Evolutionary conservation across 2,888 invertebrate genomes (phyloP).

Genomic region (Galerucella calmariensis): DNA sequence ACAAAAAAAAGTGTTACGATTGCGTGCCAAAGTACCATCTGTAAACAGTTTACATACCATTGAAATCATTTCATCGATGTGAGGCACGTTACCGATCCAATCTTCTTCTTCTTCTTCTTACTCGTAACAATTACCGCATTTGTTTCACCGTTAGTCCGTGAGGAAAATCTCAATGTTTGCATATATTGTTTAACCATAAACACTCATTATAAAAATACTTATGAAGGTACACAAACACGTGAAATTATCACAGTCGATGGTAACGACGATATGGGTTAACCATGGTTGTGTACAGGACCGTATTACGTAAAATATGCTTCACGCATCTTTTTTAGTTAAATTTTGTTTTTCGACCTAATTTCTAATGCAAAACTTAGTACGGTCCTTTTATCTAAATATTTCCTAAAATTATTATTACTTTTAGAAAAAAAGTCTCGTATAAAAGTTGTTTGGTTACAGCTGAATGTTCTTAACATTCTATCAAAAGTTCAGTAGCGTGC

Average conservation of each 20-base stretch:
- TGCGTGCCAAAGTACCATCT: background rate
- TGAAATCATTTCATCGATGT: background rate
- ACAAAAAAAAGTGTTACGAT: background rate
- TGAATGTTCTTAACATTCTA: too few relatives aligned
- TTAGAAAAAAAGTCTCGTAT: too few relatives aligned
- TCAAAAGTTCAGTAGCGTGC: too few relatives aligned
- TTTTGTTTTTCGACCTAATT: too few relatives aligned
- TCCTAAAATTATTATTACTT: too few relatives aligned
- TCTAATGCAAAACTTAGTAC: too few relatives aligned
- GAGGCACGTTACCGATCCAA: background rate
- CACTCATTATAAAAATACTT: conserved; percentile 22
- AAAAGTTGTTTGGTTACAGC: too few relatives aligned
- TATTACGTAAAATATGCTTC: background rate
- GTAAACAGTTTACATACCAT: conserved; percentile 16
- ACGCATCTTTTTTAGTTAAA: too few relatives aligned
- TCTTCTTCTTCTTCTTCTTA: conserved; percentile 14
- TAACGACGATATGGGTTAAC: conserved; percentile 10
- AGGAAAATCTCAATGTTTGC: conserved; percentile 17
- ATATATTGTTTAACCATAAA: conserved; percentile 24
- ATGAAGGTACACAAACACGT: conserved; percentile 9
- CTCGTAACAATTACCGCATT: conserved; percentile 7
- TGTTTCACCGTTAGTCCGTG: background rate
- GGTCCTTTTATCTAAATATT: too few relatives aligned
- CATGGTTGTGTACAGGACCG: conserved; percentile 15
- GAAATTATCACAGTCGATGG: conserved; percentile 8